These are phyloP conservation scores for Drosophila infuscata DNA, from an alignment of 2,888 invertebrate genomes.

Conservation along the genomic window DNA sequence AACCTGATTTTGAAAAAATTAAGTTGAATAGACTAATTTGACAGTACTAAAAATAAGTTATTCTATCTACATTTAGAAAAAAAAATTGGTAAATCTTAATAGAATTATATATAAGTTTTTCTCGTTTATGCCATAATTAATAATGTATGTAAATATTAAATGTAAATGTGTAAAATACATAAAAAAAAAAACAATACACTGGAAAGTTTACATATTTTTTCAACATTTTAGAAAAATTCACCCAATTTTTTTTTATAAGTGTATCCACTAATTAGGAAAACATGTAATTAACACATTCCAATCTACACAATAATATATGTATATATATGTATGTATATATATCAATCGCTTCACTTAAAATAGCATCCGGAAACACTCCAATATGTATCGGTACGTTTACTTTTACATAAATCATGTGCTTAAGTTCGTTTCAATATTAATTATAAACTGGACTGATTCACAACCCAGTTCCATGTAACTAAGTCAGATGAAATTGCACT, in stretches of 20 bases:
- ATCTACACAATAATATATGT: background rate
- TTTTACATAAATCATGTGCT: background rate
- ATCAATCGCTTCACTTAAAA: slow-evolving; percentile 25
- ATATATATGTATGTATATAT: slow-evolving; percentile 1
- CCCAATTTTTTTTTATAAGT: background rate
- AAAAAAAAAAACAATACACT: no score
- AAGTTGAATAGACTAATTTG: slow-evolving; percentile 11
- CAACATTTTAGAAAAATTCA: no score
- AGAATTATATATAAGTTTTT: background rate
- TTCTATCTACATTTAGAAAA: background rate
- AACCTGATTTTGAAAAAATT: slow-evolving; percentile 14
- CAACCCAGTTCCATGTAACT: background rate
- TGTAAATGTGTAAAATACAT: no score
- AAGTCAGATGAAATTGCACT: slow-evolving; percentile 4
- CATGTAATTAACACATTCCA: no score
- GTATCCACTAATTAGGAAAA: background rate
- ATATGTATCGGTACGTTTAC: slow-evolving; percentile 15
- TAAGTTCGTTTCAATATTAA: slow-evolving; percentile 2
- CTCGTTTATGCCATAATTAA: no score
- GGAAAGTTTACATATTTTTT: no score
- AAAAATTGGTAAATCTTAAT: background rate
- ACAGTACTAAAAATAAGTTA: slow-evolving; percentile 1
- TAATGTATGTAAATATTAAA: no score
- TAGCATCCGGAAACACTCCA: slow-evolving; percentile 7
- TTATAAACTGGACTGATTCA: slow-evolving; percentile 11